A percentile compares a stretch with the other conserved stretches of the same genome.
These are phyloP conservation scores for Hyphantria cunea DNA, from an alignment of 1,140 invertebrate species.

Conservation along the genomic window DNA sequence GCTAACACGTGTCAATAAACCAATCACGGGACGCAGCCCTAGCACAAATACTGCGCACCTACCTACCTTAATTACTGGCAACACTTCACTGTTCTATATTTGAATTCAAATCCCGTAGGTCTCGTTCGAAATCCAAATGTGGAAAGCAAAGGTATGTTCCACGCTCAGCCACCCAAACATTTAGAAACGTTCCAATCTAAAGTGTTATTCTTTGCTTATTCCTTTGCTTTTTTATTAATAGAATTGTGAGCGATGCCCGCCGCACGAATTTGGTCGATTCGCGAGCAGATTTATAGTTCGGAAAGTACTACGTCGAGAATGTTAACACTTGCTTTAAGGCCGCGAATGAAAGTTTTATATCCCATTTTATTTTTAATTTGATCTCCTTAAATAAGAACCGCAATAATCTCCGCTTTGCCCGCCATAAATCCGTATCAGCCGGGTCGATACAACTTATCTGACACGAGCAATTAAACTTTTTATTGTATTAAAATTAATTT, in stretches of 20 bases:
- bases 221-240: constrained; percentile 60
- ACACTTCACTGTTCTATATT: constrained; percentile 57
- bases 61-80: constrained; percentile 59
- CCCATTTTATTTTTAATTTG: constrained; percentile 68
- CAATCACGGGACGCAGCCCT: constrained; percentile 53
- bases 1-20: constrained; percentile 74
- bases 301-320: constrained; percentile 48
- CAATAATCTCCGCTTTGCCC: background rate
- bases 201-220: constrained; percentile 50
- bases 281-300: constrained; percentile 44
- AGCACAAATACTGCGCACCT: constrained; percentile 37
- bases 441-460: constrained; percentile 28
- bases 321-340: constrained; percentile 54
- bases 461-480: constrained; percentile 33
- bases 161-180: constrained; percentile 3
- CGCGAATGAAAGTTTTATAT: constrained; percentile 69
- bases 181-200: constrained; percentile 18
- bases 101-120: constrained; percentile 47
- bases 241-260: constrained; percentile 57
- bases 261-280: constrained; percentile 58
- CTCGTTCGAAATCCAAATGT: constrained; percentile 55
- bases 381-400: constrained; percentile 55
- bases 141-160: constrained; percentile 23
- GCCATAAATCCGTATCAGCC: constrained; percentile 23
- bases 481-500: constrained; percentile 48